A percentile compares a stretch with the other conserved stretches of the same genome.
These are phyloP conservation scores for Pseudochirops cupreus DNA, from an alignment of 2,797 vertebrate species.

Conservation along the genomic window DNA sequence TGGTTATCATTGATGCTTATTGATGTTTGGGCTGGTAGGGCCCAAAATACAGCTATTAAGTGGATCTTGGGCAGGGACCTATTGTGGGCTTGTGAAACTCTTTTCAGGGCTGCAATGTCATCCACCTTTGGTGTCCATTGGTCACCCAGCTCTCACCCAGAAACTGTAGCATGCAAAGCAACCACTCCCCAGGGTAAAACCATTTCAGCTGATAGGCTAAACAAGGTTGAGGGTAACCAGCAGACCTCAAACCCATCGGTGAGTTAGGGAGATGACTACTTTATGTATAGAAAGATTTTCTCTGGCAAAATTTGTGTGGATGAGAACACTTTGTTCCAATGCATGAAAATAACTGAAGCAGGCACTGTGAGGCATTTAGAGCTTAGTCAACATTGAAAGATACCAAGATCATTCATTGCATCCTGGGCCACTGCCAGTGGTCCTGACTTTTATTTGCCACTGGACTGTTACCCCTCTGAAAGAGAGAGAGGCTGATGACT, in stretches of 20 bases:
- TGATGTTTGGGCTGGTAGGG: no score
- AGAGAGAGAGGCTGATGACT: neutral
- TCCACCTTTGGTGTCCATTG: no score
- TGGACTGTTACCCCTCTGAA: neutral
- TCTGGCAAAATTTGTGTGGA: neutral
- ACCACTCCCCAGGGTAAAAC: neutral
- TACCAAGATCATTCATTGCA: neutral
- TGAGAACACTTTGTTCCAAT: neutral
- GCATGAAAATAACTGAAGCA: neutral
- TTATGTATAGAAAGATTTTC: neutral
- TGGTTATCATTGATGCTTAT: no score
- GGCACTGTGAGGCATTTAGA: neutral
- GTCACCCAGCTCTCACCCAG: no score
- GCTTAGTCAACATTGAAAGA: neutral
- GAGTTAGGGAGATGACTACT: neutral
- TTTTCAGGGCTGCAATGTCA: neutral
- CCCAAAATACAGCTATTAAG: no score
- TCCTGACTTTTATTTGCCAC: neutral
- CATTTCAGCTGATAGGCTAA: neutral
- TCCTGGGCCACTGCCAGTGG: neutral
- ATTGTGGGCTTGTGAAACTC: neutral
- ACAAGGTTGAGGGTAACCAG: neutral
- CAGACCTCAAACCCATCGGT: neutral
- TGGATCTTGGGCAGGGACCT: no score
- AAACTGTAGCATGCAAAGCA: neutral